phyloP scores from a whole-genome alignment of 2,888 invertebrate species.

The Anticlea derivata region DNA sequence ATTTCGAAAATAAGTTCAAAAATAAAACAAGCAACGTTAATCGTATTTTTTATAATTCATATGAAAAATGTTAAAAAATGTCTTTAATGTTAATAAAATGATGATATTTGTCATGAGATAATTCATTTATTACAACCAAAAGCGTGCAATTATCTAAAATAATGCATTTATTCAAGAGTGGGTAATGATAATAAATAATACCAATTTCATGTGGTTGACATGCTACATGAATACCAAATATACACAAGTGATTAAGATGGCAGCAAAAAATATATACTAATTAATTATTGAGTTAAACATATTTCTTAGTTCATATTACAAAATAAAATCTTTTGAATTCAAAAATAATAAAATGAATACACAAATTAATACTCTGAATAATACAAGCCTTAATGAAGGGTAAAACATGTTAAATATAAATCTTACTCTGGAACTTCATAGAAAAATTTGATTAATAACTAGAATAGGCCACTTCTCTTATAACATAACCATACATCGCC shows the following conservation, averaged over 20 bases:
- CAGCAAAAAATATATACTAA: slow-evolving; percentile 35
- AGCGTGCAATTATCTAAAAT: slow-evolving; percentile 43
- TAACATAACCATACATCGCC: slow-evolving; percentile 61
- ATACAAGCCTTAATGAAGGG: slow-evolving; percentile 69
- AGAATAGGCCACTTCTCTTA: slow-evolving; percentile 74
- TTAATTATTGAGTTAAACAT: slow-evolving; percentile 27
- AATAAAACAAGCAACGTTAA: slow-evolving; percentile 49
- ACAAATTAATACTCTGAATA: slow-evolving; percentile 75
- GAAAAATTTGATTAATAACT: slow-evolving; percentile 64
- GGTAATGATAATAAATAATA: slow-evolving; percentile 39
- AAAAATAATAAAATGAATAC: slow-evolving; percentile 54
- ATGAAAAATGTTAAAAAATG: slow-evolving; percentile 78
- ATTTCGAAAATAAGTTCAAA: slow-evolving; percentile 18
- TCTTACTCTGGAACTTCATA: slow-evolving; percentile 71
- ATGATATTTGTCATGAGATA: slow-evolving; percentile 64
- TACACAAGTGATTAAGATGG: slow-evolving; percentile 36
- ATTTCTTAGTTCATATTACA: slow-evolving; percentile 23
- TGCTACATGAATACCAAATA: slow-evolving; percentile 28
- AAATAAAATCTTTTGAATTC: slow-evolving; percentile 44
- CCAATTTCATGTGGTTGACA: slow-evolving; percentile 27
- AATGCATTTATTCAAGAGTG: slow-evolving; percentile 24
- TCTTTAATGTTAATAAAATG: slow-evolving; percentile 70
- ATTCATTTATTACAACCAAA: slow-evolving; percentile 57
- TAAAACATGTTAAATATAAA: slow-evolving; percentile 70
- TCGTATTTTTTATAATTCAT: slow-evolving; percentile 78